Conservation (phyloP, 1,140 invertebrate species). For the Formica exsecta region DNA sequence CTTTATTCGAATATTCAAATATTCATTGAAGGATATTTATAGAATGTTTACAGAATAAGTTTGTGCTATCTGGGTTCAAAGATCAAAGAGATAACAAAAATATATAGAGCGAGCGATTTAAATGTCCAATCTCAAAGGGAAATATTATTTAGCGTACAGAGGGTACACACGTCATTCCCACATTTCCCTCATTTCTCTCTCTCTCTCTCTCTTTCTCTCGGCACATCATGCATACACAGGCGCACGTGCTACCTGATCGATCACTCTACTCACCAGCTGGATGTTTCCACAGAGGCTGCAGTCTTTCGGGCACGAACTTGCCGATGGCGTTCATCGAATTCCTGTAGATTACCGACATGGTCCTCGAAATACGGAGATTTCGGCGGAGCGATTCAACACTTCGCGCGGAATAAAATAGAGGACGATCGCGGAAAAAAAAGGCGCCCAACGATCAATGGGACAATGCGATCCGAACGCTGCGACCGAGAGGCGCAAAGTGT, state of each 20-base stretch:
- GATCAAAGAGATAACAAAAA: neutral
- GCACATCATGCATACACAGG: neutral
- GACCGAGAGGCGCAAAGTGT: conserved; percentile 76
- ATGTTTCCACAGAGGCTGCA: conserved; percentile 96
- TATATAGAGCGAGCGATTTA: too few species aligned
- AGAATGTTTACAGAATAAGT: too few species aligned
- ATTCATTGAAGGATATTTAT: too few species aligned
- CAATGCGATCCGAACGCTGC: conserved; percentile 70
- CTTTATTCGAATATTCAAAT: too few species aligned
- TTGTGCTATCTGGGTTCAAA: too few species aligned
- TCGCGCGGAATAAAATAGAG: neutral
- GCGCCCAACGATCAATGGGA: neutral
- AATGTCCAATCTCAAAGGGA: neutral
- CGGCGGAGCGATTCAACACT: neutral
- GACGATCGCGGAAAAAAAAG: neutral
- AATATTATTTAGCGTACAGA: too few species aligned
- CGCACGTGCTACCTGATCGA: conserved; percentile 62
- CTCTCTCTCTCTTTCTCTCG: neutral
- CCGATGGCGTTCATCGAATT: conserved; percentile 90
- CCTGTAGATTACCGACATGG: conserved; percentile 88
- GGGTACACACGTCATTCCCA: too few species aligned
- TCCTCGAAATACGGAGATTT: conserved; percentile 14
- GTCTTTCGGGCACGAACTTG: conserved; percentile 91
- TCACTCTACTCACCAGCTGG: conserved; percentile 91
- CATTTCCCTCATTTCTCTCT: neutral